Percentiles rank a stretch among this genome's conserved stretches.
Evolutionary conservation across 2,113 vertebrate genomes (phyloP).

Genomic region (Garra rufa): DNA sequence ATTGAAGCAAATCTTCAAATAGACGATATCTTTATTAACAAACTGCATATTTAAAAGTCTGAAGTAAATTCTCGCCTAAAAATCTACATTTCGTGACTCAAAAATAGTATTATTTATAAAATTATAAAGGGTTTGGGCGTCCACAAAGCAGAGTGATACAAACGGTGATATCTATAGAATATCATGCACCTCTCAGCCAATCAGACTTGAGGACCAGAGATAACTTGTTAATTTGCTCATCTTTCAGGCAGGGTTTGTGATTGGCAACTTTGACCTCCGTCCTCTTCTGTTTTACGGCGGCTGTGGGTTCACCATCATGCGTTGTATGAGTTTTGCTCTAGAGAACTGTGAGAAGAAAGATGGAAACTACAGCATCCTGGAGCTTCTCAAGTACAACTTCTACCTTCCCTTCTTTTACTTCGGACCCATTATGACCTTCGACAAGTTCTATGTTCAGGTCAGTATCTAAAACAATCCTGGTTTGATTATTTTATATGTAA

Average conservation of each 20-base stretch:
- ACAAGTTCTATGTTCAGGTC: conserved; percentile 89
- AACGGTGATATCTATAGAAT: too few species aligned
- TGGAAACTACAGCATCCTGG: conserved; percentile 86
- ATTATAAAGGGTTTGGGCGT: too few species aligned
- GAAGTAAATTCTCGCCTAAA: too few species aligned
- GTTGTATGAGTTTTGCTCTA: conserved; percentile 93
- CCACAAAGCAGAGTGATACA: too few species aligned
- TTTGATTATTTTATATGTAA: neutral
- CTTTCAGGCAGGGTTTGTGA: conserved; percentile 79
- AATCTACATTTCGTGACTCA: too few species aligned
- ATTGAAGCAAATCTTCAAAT: too few species aligned
- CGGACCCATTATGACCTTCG: conserved; percentile 94
- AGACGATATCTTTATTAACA: too few species aligned
- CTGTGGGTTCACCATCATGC: conserved; percentile 89
- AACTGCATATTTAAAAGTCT: too few species aligned
- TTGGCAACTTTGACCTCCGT: conserved; percentile 87
- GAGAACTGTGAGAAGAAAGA: conserved; percentile 85
- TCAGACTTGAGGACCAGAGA: too few species aligned
- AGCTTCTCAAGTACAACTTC: conserved; percentile 98
- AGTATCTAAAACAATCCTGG: conserved; percentile 21
- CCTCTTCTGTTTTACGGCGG: conserved; percentile 91
- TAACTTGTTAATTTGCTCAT: conserved; percentile 13
- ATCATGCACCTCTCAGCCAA: too few species aligned
- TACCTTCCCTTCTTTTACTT: conserved; percentile 99
- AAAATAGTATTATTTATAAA: too few species aligned